Evolutionary conservation across 2,797 vertebrate genomes (phyloP).

Genomic region (Menidia menidia): DNA sequence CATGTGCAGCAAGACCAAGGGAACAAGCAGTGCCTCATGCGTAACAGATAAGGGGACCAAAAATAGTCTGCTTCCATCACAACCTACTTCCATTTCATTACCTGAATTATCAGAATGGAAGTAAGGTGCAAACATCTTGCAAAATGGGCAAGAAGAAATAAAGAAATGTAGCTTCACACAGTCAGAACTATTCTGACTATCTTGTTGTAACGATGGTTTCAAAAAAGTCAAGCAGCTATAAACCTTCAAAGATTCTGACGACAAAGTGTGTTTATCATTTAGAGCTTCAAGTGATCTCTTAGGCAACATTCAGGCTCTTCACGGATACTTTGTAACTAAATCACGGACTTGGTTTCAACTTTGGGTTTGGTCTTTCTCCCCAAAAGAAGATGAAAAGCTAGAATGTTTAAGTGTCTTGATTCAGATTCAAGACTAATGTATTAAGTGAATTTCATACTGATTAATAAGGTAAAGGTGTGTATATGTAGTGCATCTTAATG

Average conservation of each 20-base stretch:
- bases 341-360: not conserved
- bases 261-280: not conserved
- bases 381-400: not conserved
- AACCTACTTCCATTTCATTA: not conserved
- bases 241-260: not conserved
- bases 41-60: not conserved
- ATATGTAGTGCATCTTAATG: not conserved
- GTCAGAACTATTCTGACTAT: no score
- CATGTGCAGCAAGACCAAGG: conserved; percentile 3
- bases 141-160: not conserved
- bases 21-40: not conserved
- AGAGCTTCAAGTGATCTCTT: no score
- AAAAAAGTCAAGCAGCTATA: not conserved
- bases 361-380: not conserved
- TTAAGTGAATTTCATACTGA: not conserved
- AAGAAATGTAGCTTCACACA: no score
- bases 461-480: not conserved
- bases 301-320: no score
- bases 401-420: not conserved
- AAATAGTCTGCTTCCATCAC: not conserved
- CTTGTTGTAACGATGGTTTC: no score
- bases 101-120: not conserved
- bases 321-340: no score
- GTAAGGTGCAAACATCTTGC: not conserved
- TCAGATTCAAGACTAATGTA: not conserved